phyloP scores from a whole-genome alignment of 1,140 invertebrate genomes.

The Aphelenchoides fujianensis region DNA sequence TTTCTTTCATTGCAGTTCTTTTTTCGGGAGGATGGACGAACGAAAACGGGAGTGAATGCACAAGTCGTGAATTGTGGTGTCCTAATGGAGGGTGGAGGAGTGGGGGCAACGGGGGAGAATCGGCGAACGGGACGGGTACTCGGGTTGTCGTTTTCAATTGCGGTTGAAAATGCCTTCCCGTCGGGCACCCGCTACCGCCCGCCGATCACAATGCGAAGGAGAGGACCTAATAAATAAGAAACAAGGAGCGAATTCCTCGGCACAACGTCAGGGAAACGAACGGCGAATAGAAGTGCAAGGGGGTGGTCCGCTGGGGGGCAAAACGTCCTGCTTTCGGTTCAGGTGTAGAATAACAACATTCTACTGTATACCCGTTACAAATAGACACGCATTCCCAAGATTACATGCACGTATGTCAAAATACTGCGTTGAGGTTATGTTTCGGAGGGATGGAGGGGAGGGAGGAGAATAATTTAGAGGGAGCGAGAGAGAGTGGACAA shows the following conservation, averaged over 20 bases:
- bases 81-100: not conserved
- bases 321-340: not conserved
- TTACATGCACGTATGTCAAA: not conserved
- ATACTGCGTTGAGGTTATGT: not conserved
- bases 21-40: no score
- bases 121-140: not conserved
- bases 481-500: no score
- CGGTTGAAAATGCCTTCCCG: not conserved
- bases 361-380: not conserved
- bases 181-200: not conserved
- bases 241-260: no score
- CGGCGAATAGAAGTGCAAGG: not conserved
- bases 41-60: no score
- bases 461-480: not conserved
- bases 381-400: not conserved
- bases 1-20: no score
- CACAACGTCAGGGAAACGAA: not conserved
- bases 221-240: no score
- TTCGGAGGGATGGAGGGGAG: no score
- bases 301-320: not conserved
- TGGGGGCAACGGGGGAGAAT: no score
- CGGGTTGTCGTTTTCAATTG: not conserved
- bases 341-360: not conserved
- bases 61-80: not conserved
- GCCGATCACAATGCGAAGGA: no score